Conservation (phyloP, 2,113 vertebrate genomes). For the Empidonax traillii region DNA sequence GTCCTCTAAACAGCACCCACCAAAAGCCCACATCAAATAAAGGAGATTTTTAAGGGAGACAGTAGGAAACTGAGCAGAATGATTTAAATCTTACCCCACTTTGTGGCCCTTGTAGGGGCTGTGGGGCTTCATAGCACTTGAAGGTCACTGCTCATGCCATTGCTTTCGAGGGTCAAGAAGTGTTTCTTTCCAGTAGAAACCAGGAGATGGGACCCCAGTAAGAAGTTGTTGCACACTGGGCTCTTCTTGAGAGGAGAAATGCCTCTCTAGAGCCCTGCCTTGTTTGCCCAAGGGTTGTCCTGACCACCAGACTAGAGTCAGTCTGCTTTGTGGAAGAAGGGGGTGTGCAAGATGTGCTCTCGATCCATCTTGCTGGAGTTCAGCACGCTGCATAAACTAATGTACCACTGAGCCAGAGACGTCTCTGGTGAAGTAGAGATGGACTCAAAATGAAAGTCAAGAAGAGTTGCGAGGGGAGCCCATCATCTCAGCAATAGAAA, state of each 20-base stretch:
- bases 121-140: not conserved
- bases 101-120: not conserved
- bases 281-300: not conserved
- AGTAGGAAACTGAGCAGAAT: not conserved
- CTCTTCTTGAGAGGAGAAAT: not conserved
- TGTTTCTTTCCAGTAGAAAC: not conserved
- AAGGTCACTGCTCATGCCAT: not conserved
- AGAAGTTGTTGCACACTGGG: not conserved
- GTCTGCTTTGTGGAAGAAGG: not conserved
- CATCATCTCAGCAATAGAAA: constrained; percentile 19
- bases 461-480: not conserved
- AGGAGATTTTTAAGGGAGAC: not conserved
- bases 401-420: not conserved
- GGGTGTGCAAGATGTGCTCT: not conserved
- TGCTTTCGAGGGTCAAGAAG: not conserved
- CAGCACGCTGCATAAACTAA: not conserved
- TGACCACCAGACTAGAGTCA: not conserved
- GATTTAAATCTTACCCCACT: not conserved
- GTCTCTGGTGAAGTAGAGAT: not conserved
- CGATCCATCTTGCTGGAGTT: not conserved
- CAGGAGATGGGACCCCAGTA: not conserved
- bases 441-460: not conserved
- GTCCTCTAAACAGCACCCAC: not conserved
- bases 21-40: not conserved
- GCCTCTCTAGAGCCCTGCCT: not conserved